Percentiles rank a stretch among this genome's conserved stretches.
Conservation (phyloP, 92 coral and sea anemone species). For the Isaurus tuberculatus region DNA sequence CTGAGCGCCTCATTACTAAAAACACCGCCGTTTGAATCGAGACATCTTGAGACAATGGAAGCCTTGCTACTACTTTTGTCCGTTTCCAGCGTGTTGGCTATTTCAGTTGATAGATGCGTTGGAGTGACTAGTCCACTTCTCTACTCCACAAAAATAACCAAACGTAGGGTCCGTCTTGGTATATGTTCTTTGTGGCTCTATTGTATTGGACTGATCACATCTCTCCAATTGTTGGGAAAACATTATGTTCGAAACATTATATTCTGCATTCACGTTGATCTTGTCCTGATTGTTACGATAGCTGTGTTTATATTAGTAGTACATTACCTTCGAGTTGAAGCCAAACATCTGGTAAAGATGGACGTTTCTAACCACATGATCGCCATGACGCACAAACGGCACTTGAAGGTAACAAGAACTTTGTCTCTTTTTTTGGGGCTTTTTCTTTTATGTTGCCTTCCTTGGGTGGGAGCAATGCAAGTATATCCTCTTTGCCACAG, state of each 20-base stretch:
- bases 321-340: slow-evolving; percentile 17
- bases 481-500: slow-evolving; percentile 10
- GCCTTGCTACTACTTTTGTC: slow-evolving; percentile 27
- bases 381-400: slow-evolving; percentile 4
- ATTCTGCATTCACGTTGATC: slow-evolving; percentile 29
- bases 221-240: slow-evolving; percentile 26
- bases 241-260: slow-evolving; percentile 18
- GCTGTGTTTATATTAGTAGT: slow-evolving; percentile 5
- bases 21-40: slow-evolving; percentile 20
- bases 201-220: slow-evolving; percentile 10
- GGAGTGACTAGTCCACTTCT: slow-evolving; percentile 25
- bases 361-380: not conserved
- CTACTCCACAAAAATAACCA: slow-evolving; percentile 16
- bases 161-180: slow-evolving; percentile 6
- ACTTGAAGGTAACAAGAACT: slow-evolving; percentile 32
- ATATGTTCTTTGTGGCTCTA: slow-evolving; percentile 16
- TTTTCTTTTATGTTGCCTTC: slow-evolving; percentile 33
- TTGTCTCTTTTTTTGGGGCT: slow-evolving; percentile 16
- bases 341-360: not conserved
- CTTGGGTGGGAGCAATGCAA: slow-evolving; percentile 35
- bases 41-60: slow-evolving; percentile 40
- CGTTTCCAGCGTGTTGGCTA: slow-evolving; percentile 30
- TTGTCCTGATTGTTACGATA: slow-evolving; percentile 2
- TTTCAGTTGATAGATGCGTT: slow-evolving; percentile 34
- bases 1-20: not conserved